Evolutionary conservation across 1,140 invertebrate genomes (phyloP).

Genomic region (Acyrthosiphon pisum): DNA sequence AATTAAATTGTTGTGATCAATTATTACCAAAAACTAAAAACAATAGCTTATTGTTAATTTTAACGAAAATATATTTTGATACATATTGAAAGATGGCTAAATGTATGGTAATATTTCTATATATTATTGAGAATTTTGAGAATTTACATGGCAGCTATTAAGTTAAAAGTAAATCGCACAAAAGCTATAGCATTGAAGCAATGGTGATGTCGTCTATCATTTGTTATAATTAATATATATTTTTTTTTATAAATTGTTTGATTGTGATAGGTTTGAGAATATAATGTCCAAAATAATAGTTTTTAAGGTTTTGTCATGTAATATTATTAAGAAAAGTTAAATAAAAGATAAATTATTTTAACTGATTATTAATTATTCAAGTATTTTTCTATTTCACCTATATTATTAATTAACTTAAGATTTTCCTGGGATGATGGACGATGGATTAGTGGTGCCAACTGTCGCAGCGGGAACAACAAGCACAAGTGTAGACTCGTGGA

Average conservation of each 20-base stretch:
- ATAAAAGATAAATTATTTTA: conserved; percentile 53
- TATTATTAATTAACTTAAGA: neutral
- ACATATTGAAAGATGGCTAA: conserved; percentile 34
- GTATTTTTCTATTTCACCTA: neutral
- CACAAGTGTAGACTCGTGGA: too few relatives aligned
- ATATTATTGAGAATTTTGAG: neutral
- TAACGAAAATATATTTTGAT: conserved; percentile 42
- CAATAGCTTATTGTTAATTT: neutral
- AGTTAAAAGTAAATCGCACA: neutral
- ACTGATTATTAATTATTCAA: neutral
- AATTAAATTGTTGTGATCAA: conserved; percentile 12
- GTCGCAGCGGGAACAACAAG: too few relatives aligned
- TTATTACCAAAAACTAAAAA: conserved; percentile 2
- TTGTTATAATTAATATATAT: conserved; percentile 47
- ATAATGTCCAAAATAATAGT: conserved; percentile 45
- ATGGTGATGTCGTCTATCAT: conserved; percentile 30
- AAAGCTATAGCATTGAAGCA: conserved; percentile 36
- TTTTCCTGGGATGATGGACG: too few relatives aligned
- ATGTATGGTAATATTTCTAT: conserved; percentile 23
- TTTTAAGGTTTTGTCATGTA: conserved; percentile 53
- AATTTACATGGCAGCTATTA: conserved; percentile 2
- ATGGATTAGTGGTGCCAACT: too few relatives aligned
- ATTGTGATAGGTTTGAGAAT: conserved; percentile 50
- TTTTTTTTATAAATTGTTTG: conserved; percentile 51
- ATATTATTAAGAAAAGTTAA: conserved; percentile 26